Percentiles rank a stretch among this genome's conserved stretches.
Conservation (phyloP, 2,888 invertebrate genomes). For the Melanargia galathea region DNA sequence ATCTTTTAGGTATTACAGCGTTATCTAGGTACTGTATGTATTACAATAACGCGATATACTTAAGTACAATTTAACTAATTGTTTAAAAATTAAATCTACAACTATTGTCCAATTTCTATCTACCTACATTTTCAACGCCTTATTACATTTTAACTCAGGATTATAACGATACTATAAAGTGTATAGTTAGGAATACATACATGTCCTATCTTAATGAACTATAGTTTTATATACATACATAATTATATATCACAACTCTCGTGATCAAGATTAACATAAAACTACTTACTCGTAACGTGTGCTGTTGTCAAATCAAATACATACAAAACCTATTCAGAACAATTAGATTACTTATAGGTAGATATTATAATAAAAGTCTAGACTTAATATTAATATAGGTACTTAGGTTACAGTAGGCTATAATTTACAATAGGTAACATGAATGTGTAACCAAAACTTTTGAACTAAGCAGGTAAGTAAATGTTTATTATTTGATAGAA, state of each 20-base stretch:
- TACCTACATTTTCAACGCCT: slow-evolving; percentile 36
- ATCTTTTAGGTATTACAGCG: too few species aligned
- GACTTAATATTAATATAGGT: too few species aligned
- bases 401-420: too few species aligned
- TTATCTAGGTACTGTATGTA: too few species aligned
- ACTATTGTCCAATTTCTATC: slow-evolving; percentile 43
- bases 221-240: not conserved
- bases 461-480: too few species aligned
- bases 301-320: not conserved
- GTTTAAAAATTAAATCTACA: slow-evolving; percentile 30
- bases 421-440: too few species aligned
- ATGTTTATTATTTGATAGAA: too few species aligned
- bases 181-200: not conserved
- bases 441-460: too few species aligned
- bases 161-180: not conserved
- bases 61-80: not conserved
- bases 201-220: slow-evolving; percentile 1
- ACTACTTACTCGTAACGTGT: not conserved
- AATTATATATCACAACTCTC: slow-evolving; percentile 47
- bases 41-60: too few species aligned
- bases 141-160: slow-evolving; percentile 13
- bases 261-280: slow-evolving; percentile 36
- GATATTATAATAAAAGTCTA: too few species aligned
- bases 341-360: not conserved
- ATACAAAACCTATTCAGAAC: slow-evolving; percentile 5